These are phyloP conservation scores for Meteorus sp. DNA, from an alignment of 1,140 invertebrate genomes.

Conservation along the genomic window DNA sequence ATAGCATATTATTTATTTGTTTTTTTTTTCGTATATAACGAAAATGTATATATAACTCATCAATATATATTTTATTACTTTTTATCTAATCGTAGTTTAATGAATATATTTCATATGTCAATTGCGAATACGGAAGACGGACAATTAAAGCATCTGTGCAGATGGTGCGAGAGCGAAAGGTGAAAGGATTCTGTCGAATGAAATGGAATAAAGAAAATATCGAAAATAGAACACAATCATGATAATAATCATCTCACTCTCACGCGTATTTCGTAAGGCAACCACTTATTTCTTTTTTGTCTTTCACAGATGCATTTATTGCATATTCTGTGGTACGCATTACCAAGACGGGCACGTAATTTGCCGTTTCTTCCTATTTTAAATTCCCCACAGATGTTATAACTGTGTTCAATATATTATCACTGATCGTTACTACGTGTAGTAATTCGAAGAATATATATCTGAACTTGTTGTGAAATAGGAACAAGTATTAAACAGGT, in stretches of 20 bases:
- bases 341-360: not conserved
- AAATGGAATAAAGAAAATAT: not conserved
- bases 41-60: too few species aligned
- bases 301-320: not conserved
- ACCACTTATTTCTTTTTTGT: not conserved
- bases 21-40: too few species aligned
- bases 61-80: too few species aligned
- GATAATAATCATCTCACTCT: too few species aligned
- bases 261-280: not conserved
- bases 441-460: constrained; percentile 8
- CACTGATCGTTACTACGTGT: constrained; percentile 5
- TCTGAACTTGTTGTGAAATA: not conserved
- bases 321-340: constrained; percentile 8
- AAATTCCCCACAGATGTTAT: constrained; percentile 2
- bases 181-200: too few species aligned
- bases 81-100: too few species aligned
- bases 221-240: not conserved
- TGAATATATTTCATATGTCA: too few species aligned
- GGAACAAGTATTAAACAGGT: too few species aligned
- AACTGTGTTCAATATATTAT: constrained; percentile 7
- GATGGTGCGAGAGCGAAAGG: too few species aligned
- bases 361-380: constrained; percentile 1
- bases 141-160: too few species aligned
- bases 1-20: too few species aligned
- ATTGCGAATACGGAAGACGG: too few species aligned